Evolutionary conservation across 1,140 invertebrate genomes (phyloP).

Genomic region (Lerema accius): DNA sequence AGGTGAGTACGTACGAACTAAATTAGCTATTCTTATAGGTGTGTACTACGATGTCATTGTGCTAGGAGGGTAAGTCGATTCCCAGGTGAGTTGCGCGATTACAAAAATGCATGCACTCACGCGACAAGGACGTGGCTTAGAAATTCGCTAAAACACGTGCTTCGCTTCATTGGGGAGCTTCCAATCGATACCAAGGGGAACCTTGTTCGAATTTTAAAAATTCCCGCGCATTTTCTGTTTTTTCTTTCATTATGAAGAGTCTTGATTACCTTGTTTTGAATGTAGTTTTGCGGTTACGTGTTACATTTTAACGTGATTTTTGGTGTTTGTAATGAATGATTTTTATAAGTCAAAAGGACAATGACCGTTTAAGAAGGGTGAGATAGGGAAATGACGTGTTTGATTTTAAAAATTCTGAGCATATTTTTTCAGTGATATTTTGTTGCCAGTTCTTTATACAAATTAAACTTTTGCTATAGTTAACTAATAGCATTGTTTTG

Average conservation of each 20-base stretch:
- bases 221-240: background rate
- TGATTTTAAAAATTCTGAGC: too few species aligned
- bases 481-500: too few species aligned
- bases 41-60: conserved; percentile 19
- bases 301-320: background rate
- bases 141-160: conserved; percentile 16
- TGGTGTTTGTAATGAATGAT: background rate
- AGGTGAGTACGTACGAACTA: background rate
- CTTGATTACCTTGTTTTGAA: background rate
- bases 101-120: conserved; percentile 19
- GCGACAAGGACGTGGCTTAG: conserved; percentile 20
- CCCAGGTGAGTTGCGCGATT: conserved; percentile 21
- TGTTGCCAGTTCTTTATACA: too few species aligned
- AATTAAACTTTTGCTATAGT: too few species aligned
- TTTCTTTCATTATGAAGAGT: background rate
- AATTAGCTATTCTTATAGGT: conserved; percentile 15
- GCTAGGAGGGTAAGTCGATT: conserved; percentile 19
- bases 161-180: conserved; percentile 17
- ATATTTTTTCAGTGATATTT: too few species aligned
- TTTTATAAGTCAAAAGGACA: too few species aligned
- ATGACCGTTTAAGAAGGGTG: too few species aligned
- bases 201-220: background rate
- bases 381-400: too few species aligned
- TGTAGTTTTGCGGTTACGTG: background rate
- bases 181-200: conserved; percentile 9